Evolutionary conservation across 2,113 vertebrate species (phyloP).

Genomic region (Zeus faber): DNA sequence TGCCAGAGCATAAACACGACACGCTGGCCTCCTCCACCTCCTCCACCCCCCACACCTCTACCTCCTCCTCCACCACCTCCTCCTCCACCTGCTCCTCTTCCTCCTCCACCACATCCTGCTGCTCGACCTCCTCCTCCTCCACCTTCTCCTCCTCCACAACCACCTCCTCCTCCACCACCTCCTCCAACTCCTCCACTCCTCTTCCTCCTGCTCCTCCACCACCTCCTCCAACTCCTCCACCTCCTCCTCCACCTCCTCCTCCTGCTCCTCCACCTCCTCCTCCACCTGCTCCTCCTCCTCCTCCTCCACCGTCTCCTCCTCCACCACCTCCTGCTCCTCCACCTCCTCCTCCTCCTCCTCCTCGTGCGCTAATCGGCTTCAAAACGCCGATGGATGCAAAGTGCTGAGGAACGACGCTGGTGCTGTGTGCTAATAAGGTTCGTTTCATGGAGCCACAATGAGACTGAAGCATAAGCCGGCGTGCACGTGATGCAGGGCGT

Average conservation of each 20-base stretch:
- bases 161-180: not conserved
- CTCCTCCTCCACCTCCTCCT: too few species aligned
- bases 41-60: constrained; percentile 46
- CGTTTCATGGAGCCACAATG: too few species aligned
- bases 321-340: constrained; percentile 3
- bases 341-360: too few species aligned
- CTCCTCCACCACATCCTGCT: too few species aligned
- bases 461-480: too few species aligned
- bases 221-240: too few species aligned
- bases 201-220: not conserved
- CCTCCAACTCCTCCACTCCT: not conserved
- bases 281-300: constrained; percentile 41
- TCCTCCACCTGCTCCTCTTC: not conserved
- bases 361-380: too few species aligned
- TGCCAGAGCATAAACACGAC: too few species aligned
- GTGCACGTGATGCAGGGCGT: too few species aligned
- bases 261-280: constrained; percentile 1
- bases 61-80: constrained; percentile 19
- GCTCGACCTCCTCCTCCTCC: not conserved
- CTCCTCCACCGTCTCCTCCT: constrained; percentile 25
- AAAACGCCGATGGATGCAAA: too few species aligned
- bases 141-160: not conserved
- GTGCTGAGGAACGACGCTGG: too few species aligned
- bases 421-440: too few species aligned
- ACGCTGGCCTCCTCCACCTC: constrained; percentile 38